Percentiles rank a stretch among this genome's conserved stretches.
Conservation (phyloP, 2,113 vertebrate species). For the Gasterosteus aculeatus region DNA sequence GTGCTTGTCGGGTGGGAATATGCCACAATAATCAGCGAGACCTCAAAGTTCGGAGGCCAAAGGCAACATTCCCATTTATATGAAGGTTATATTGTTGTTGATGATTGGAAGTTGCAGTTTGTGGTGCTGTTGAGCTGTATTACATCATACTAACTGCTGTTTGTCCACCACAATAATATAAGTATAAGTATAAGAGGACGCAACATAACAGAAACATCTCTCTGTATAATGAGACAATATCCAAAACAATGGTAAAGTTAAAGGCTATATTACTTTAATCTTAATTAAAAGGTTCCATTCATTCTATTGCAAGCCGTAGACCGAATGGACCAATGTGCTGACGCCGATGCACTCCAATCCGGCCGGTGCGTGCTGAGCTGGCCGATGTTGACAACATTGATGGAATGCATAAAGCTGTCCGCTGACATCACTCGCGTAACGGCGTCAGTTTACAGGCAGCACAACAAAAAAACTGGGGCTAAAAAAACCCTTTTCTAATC, state of each 20-base stretch:
- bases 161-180: slow-evolving; percentile 1
- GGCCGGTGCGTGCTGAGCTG: slow-evolving; percentile 60
- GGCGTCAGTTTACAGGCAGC: slow-evolving; percentile 47
- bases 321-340: slow-evolving; percentile 57
- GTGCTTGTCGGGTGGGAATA: background rate
- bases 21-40: slow-evolving; percentile 13
- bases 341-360: slow-evolving; percentile 55
- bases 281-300: background rate
- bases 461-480: background rate
- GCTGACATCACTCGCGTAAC: slow-evolving; percentile 43
- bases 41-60: background rate
- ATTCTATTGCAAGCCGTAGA: background rate
- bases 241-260: background rate
- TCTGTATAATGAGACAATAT: background rate
- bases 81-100: background rate
- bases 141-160: background rate
- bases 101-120: background rate
- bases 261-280: background rate
- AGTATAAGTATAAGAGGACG: background rate
- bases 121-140: background rate
- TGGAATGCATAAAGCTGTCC: slow-evolving; percentile 73
- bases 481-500: slow-evolving; percentile 40
- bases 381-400: slow-evolving; percentile 61
- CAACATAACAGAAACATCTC: slow-evolving; percentile 1
- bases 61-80: background rate